Conservation (phyloP, 2,113 vertebrate species). For the Solea senegalensis region DNA sequence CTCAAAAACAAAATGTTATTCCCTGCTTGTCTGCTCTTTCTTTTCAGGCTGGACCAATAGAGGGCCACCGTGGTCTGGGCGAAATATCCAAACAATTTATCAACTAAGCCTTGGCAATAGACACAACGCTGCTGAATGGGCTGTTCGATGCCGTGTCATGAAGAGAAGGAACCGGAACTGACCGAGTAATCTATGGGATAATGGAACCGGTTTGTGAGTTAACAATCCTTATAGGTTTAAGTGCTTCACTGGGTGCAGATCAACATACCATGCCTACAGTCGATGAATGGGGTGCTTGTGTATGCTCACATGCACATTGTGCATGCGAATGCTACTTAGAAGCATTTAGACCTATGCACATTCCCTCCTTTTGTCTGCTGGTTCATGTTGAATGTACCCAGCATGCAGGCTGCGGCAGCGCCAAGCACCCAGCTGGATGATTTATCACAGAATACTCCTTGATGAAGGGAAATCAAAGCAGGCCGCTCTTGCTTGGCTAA, state of each 20-base stretch:
- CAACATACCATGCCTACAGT: constrained; percentile 32
- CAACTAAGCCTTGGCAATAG: constrained; percentile 4
- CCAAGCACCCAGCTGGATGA: constrained; percentile 71
- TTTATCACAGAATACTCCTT: constrained; percentile 78
- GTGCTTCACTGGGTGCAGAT: constrained; percentile 46
- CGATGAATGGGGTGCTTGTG: constrained; percentile 46
- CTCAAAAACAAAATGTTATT: constrained; percentile 33
- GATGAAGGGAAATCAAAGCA: constrained; percentile 80
- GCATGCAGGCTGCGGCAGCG: constrained; percentile 53
- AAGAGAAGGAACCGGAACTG: constrained; percentile 4
- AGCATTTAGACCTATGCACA: constrained; percentile 58
- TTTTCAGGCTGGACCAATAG: constrained; percentile 21
- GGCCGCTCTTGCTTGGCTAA: constrained; percentile 71
- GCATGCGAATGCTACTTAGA: constrained; percentile 54
- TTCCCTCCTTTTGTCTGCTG: constrained; percentile 58
- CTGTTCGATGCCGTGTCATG: constrained; percentile 9
- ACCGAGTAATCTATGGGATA: constrained; percentile 35
- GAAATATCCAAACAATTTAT: constrained; percentile 49
- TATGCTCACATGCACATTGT: constrained; percentile 28
- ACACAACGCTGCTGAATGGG: constrained; percentile 1
- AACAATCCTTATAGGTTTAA: constrained; percentile 44
- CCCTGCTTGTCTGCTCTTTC: constrained; percentile 26
- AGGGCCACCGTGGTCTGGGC: constrained; percentile 21
- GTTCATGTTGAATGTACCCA: constrained; percentile 39
- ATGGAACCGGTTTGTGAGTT: constrained; percentile 25